phyloP scores from a whole-genome alignment of 2,113 vertebrate genomes.

The Rhinolophus sinicus region DNA sequence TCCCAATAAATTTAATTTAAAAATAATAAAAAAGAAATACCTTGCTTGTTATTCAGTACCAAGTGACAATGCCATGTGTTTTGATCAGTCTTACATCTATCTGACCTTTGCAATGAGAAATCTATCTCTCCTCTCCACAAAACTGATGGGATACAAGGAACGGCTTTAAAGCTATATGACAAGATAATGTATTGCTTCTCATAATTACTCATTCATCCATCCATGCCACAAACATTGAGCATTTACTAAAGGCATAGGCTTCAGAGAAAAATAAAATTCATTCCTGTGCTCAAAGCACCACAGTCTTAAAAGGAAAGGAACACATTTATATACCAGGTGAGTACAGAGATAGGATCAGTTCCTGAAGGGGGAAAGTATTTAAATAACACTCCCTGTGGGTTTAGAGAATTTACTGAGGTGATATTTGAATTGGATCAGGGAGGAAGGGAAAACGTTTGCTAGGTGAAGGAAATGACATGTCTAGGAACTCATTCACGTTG shows the following conservation, averaged over 20 bases:
- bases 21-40: too few relatives aligned
- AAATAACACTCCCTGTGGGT: background rate
- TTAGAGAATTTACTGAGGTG: background rate
- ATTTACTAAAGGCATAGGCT: conserved; percentile 3
- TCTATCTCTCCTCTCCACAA: background rate
- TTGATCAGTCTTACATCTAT: conserved; percentile 5
- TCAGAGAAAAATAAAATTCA: background rate
- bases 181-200: conserved; percentile 33
- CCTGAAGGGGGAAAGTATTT: background rate
- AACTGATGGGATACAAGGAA: background rate
- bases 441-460: background rate
- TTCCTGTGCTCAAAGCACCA: background rate
- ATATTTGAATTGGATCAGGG: background rate
- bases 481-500: background rate
- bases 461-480: background rate
- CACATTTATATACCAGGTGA: background rate
- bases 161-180: background rate
- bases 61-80: background rate
- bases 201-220: background rate
- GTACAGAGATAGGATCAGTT: background rate
- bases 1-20: too few relatives aligned
- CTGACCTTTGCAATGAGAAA: background rate
- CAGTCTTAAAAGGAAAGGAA: conserved; percentile 15
- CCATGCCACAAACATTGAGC: conserved; percentile 1
- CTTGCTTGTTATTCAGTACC: background rate